Evolutionary conservation across 1,140 invertebrate genomes (phyloP), one percentile per base, ranked within the genome.

Genomic region (Apis dorsata): DNA sequence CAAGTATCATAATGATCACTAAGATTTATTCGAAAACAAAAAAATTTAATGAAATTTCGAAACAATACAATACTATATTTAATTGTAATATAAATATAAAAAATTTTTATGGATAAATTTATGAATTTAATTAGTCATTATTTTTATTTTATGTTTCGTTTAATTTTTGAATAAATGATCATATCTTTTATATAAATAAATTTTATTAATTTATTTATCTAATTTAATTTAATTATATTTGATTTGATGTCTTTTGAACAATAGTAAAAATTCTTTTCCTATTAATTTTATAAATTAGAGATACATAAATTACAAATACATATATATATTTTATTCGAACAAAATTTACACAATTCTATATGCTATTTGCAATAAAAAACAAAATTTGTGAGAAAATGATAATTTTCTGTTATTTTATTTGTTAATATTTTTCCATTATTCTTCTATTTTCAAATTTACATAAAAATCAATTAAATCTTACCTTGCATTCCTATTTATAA

Each of bases 321-420:
- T 19, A 12, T n/a, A 51, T n/a, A 44, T 19, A 71, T 28, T 55
- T n/a, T 4, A 75, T 63, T 60, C 59, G 15, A 63, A 24, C 44
- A 24, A 75, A 75, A 75, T 60, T 44, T 24, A 75, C 60, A 51
- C 60, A 13, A 75, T 63, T 44, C n/a, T 51, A 44, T 44, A 75
- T 63, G 8, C 73, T 60, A 55, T 71, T 71, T 15, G 51, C 24
- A 17, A 71, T 71, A 44, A 44, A 44, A 44, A 44, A 44, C 34
- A 44, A 24, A 28, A 71, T 71, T 19, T 24, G 13, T 24, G 69
- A 57, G 69, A 44, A 44, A 44, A n/a, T 55, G 53, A 71, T 51
- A 57, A 24, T n/a, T 71, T 57, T 51, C 69, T 71, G 51, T 13
- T 71, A 51, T 71, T 57, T 71, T 19, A 71, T 55, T 71, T 55